Conservation (phyloP, 1,140 invertebrate species). For the Ceratina australensis region DNA sequence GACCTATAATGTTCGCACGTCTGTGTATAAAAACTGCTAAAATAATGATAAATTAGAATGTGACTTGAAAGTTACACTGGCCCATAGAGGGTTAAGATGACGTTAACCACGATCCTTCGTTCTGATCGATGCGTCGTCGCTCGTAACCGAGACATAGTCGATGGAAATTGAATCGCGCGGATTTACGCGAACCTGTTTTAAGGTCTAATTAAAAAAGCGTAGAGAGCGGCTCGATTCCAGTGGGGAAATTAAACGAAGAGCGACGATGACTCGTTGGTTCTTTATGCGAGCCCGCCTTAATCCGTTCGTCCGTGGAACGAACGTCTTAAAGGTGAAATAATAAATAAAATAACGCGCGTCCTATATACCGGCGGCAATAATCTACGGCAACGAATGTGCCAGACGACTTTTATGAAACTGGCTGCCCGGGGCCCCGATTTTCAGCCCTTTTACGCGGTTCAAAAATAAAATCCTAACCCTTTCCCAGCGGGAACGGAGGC, state of each 20-base stretch:
- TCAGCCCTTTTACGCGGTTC: constrained; percentile 47
- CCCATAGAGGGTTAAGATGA: no score
- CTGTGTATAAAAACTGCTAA: no score
- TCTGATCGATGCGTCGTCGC: neutral
- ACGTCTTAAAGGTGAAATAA: constrained; percentile 58
- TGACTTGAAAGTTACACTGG: no score
- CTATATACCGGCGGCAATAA: constrained; percentile 59
- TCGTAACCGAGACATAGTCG: neutral
- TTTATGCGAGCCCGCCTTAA: constrained; percentile 58
- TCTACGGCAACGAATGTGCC: constrained; percentile 64
- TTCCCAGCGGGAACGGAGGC: constrained; percentile 42
- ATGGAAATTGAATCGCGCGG: no score
- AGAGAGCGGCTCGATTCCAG: no score
- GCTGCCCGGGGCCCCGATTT: neutral
- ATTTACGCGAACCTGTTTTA: no score
- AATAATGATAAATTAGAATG: no score
- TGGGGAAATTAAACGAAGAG: no score
- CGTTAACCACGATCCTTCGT: no score
- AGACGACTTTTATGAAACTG: constrained; percentile 67
- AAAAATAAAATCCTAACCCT: constrained; percentile 64
- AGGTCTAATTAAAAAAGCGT: no score
- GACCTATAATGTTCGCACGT: no score
- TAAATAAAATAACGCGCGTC: constrained; percentile 65
- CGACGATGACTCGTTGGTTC: constrained; percentile 44
- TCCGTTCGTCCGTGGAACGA: constrained; percentile 36